Evolutionary conservation across 1,140 invertebrate genomes (phyloP).

Genomic region (Bombus haemorrhoidalis): DNA sequence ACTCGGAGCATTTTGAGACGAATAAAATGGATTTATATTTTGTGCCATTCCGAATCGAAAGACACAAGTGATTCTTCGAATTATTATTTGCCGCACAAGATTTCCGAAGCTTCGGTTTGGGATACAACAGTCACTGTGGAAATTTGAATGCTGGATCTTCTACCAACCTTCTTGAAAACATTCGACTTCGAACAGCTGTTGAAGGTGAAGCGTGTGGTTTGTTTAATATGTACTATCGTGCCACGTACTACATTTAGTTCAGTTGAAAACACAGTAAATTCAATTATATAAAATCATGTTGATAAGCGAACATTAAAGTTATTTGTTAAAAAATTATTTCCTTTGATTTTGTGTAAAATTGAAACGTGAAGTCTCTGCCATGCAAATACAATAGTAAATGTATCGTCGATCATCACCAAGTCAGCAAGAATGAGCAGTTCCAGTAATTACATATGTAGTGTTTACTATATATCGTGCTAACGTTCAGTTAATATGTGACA

Average conservation of each 20-base stretch:
- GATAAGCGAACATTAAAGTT: neutral
- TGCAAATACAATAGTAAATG: neutral
- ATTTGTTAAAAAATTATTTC: neutral
- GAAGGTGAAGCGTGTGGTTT: conserved; percentile 33
- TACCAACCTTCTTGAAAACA: conserved; percentile 71
- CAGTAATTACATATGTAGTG: neutral
- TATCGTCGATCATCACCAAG: neutral
- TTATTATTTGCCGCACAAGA: conserved; percentile 31
- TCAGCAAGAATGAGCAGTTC: neutral
- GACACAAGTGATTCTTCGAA: neutral
- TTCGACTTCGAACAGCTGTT: conserved; percentile 75
- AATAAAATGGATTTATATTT: conserved; percentile 91
- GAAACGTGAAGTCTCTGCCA: neutral
- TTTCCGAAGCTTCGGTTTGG: conserved; percentile 50
- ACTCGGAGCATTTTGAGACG: conserved; percentile 85
- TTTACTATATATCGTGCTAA: neutral
- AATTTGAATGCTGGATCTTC: conserved; percentile 75
- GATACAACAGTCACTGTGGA: conserved; percentile 74
- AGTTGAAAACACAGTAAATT: neutral
- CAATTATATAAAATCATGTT: neutral
- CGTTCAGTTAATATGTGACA: neutral
- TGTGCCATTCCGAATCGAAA: conserved; percentile 86
- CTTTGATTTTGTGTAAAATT: neutral
- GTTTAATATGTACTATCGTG: neutral
- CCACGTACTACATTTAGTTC: too few relatives aligned